These are phyloP conservation scores for Axis porcinus DNA, from an alignment of 2,113 vertebrate species.

Conservation along the genomic window DNA sequence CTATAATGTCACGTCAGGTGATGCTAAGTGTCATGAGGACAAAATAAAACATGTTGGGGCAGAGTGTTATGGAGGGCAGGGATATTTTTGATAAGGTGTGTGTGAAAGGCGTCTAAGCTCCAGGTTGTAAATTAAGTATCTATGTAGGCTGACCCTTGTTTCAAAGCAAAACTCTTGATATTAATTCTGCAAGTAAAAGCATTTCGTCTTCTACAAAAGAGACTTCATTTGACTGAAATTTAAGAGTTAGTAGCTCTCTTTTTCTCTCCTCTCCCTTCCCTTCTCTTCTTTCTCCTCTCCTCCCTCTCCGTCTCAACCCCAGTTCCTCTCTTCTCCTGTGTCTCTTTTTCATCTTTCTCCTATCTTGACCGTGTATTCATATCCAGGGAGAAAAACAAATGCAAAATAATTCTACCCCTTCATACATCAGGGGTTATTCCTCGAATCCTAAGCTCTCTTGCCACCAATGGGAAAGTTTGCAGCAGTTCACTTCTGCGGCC, in stretches of 20 bases:
- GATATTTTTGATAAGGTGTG: too few species aligned
- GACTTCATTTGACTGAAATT: not conserved
- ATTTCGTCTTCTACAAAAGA: slow-evolving; percentile 44
- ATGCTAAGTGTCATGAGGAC: not conserved
- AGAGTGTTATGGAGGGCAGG: too few species aligned
- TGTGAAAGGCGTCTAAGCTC: not conserved
- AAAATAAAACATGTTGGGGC: not conserved
- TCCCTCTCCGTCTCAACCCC: too few species aligned
- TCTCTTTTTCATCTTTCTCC: not conserved
- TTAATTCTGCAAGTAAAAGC: slow-evolving; percentile 23
- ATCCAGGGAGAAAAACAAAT: not conserved
- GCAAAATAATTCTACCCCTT: not conserved
- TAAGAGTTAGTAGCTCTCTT: not conserved
- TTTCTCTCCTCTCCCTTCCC: not conserved
- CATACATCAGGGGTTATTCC: not conserved
- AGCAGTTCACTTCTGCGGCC: not conserved
- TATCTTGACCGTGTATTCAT: not conserved
- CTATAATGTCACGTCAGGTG: rapidly evolving
- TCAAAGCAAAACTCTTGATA: not conserved
- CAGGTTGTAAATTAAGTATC: slow-evolving; percentile 45
- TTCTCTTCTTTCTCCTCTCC: rapidly evolving
- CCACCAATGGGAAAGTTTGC: not conserved
- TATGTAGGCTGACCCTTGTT: not conserved
- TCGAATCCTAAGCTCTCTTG: not conserved
- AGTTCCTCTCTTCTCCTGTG: not conserved